Percentiles rank a stretch among this genome's conserved stretches.
Evolutionary conservation across 2,113 vertebrate genomes (phyloP).

Genomic region (Psilopogon haemacephalus): DNA sequence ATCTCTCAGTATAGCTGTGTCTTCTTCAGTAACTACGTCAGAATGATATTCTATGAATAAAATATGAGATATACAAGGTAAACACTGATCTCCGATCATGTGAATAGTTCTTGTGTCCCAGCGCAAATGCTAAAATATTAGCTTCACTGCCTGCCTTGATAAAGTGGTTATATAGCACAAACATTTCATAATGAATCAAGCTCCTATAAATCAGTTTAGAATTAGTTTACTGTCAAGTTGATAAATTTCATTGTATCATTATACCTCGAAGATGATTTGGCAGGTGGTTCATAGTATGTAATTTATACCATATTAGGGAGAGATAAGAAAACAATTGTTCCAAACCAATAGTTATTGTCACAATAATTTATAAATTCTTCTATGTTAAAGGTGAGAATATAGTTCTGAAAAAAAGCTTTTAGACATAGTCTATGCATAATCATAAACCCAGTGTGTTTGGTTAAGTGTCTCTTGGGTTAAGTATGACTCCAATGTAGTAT

Average conservation of each 20-base stretch:
- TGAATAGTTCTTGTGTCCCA: neutral
- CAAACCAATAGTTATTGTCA: slow-evolving; percentile 15
- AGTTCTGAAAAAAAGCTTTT: neutral
- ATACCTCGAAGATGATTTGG: slow-evolving; percentile 30
- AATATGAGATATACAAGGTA: neutral
- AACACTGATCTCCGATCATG: neutral
- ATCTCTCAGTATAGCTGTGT: neutral
- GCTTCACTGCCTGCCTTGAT: neutral
- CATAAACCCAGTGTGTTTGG: neutral
- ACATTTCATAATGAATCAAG: neutral
- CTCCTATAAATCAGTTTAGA: slow-evolving; percentile 44
- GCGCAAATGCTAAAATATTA: neutral
- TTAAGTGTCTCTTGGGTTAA: no score
- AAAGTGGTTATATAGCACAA: slow-evolving; percentile 3
- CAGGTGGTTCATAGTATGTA: neutral
- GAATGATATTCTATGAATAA: neutral
- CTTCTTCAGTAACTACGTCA: neutral
- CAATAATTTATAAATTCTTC: neutral
- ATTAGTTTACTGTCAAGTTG: slow-evolving; percentile 44
- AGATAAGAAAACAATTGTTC: slow-evolving; percentile 7
- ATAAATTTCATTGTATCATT: slow-evolving; percentile 29
- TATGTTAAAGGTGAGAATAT: neutral
- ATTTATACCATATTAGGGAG: neutral
- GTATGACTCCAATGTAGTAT: neutral
- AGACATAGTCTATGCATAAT: neutral